Evolutionary conservation across 2,113 vertebrate species (phyloP).

Genomic region (Ophiodon elongatus): DNA sequence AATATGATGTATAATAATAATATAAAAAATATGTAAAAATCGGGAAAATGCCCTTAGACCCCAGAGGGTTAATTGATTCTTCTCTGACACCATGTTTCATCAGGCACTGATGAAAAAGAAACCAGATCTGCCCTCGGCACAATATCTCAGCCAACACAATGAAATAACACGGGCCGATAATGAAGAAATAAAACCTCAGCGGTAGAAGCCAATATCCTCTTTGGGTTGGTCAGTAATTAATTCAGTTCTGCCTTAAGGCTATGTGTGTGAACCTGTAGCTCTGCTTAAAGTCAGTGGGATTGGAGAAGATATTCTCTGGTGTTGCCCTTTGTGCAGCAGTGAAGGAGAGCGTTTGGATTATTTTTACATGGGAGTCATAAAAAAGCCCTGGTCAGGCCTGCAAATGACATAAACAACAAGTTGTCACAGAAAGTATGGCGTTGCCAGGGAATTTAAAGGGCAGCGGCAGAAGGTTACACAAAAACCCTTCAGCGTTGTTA

Average conservation of each 20-base stretch:
- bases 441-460: no score
- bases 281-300: neutral
- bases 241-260: slow-evolving; percentile 21
- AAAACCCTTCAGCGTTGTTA: no score
- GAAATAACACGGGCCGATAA: slow-evolving; percentile 22
- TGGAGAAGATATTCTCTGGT: neutral
- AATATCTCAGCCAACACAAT: neutral
- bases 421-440: no score
- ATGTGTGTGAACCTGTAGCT: neutral
- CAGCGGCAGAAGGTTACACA: no score
- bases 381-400: neutral
- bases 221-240: slow-evolving; percentile 33
- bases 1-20: no score
- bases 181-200: slow-evolving; percentile 38
- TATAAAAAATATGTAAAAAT: no score
- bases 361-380: neutral
- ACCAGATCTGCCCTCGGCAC: slow-evolving; percentile 15
- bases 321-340: neutral
- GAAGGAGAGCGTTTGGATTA: neutral
- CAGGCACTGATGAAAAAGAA: neutral
- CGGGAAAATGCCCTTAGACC: no score
- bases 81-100: slow-evolving; percentile 27
- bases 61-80: neutral
- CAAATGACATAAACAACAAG: neutral
- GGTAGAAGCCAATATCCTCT: slow-evolving; percentile 31